These are phyloP conservation scores for Urocitellus parryii DNA, from an alignment of 2,113 vertebrate species.

Conservation along the genomic window DNA sequence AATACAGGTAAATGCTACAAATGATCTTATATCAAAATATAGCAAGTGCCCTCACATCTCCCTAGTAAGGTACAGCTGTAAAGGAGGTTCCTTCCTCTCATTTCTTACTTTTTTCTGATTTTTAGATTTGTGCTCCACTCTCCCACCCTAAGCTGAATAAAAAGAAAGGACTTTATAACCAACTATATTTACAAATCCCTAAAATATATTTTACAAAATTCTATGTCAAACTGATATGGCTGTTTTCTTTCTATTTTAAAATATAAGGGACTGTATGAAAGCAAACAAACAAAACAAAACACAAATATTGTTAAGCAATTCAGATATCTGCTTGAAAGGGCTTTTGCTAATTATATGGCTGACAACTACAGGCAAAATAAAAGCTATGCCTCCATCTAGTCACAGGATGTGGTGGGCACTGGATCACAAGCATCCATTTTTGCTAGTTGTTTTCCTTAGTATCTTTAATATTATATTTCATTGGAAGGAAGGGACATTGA, in stretches of 20 bases:
- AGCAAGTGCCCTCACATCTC: neutral
- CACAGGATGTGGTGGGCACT: neutral
- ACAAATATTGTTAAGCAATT: neutral
- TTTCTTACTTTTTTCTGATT: neutral
- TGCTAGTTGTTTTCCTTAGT: neutral
- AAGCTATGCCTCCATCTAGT: neutral
- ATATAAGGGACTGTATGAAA: neutral
- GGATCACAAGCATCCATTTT: neutral
- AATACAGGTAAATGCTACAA: neutral
- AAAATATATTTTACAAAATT: neutral
- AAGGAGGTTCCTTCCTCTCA: neutral
- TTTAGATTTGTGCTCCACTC: neutral
- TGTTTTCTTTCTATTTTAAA: neutral
- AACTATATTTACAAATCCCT: neutral
- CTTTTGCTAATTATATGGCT: neutral
- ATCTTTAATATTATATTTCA: neutral
- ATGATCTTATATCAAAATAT: neutral
- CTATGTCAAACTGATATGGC: neutral
- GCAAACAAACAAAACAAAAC: neutral
- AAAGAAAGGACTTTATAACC: neutral
- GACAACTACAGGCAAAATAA: conserved; percentile 30
- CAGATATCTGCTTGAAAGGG: neutral
- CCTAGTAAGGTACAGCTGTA: neutral
- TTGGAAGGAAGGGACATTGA: neutral
- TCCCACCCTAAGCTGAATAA: neutral